Evolutionary conservation across 2,888 invertebrate genomes (phyloP), one percentile per base, ranked within the genome.

Genomic region (Eilema sororculum): DNA sequence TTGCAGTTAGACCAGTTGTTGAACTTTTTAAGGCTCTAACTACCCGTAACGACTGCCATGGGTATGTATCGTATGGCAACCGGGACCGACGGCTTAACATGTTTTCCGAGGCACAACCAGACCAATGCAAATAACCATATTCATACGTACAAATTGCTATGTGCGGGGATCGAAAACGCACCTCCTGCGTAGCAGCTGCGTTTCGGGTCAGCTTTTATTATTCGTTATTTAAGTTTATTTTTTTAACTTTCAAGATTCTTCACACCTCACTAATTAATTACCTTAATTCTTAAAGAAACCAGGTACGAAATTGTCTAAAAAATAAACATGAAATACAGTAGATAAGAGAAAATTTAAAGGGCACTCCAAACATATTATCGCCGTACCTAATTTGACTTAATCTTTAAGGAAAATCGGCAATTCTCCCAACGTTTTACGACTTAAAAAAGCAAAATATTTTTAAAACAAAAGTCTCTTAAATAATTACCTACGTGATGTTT

Each of bases 401-500:
- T 83, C 76, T 81, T 76, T 78, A 68, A 75, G 80, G 79, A 79
- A 83, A 82, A 79, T 77, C 69, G 65, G 66, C 73, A 69, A 84
- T 86, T 87, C 81, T 67, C 59, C 69, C 57, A 86, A 84, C 86
- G 86, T 88, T 90, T 90, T 83, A 87, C 77, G 79, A 78, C 76
- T 72, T n/a, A 83, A 84, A 87, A 87, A 86, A 73, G 77, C n/a
- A 80, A 86, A 88, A 86, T 85, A 83, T 79, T 84, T 87, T 84
- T 79, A 80, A 73, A 78, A 81, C 74, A 81, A 86, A n/a, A 83
- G 83, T 82, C 87, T 86, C 85, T 87, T 89, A 91, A 92, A 93
- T 92, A 93, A 94, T 94, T 93, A 93, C 89, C 90, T 92, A 92
- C 93, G 93, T 94, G 94, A 87, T 82, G 79, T 82, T 86, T 89